phyloP scores from a whole-genome alignment of 1,140 invertebrate species.

The Micrasema minimum region DNA sequence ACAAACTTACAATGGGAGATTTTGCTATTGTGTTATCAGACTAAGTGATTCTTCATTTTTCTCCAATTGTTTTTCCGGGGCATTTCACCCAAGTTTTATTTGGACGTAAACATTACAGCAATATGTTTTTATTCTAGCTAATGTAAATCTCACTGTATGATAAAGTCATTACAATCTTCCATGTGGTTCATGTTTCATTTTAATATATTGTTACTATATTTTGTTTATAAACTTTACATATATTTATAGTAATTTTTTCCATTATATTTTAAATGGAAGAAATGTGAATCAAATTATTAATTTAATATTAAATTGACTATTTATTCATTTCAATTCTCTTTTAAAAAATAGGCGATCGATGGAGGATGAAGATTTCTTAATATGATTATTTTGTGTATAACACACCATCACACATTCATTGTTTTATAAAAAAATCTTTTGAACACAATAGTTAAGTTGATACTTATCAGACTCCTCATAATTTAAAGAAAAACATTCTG shows the following conservation, averaged over 20 bases:
- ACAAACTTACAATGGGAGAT: not conserved
- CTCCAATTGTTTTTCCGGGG: not conserved
- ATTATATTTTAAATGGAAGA: slow-evolving; percentile 48
- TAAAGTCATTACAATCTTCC: slow-evolving; percentile 28
- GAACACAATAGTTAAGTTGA: slow-evolving; percentile 6
- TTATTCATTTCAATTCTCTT: slow-evolving; percentile 19
- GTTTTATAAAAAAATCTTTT: not conserved
- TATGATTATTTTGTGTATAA: too few relatives aligned
- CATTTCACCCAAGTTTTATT: not conserved
- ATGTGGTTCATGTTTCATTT: slow-evolving; percentile 36
- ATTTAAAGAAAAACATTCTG: slow-evolving; percentile 13
- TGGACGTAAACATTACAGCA: slow-evolving; percentile 4
- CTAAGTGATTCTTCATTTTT: not conserved
- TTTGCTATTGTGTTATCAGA: not conserved
- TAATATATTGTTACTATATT: slow-evolving; percentile 36
- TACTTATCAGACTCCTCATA: slow-evolving; percentile 9
- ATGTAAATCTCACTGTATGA: slow-evolving; percentile 9
- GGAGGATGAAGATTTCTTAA: too few relatives aligned
- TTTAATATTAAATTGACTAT: slow-evolving; percentile 27
- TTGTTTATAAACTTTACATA: slow-evolving; percentile 37
- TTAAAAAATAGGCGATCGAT: not conserved
- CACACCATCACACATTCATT: slow-evolving; percentile 1
- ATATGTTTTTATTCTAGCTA: not conserved
- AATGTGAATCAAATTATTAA: slow-evolving; percentile 44
- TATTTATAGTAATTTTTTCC: slow-evolving; percentile 31